These are phyloP conservation scores for Cyprinodon diabolis DNA, from an alignment of 2,797 vertebrate species.

Conservation along the genomic window DNA sequence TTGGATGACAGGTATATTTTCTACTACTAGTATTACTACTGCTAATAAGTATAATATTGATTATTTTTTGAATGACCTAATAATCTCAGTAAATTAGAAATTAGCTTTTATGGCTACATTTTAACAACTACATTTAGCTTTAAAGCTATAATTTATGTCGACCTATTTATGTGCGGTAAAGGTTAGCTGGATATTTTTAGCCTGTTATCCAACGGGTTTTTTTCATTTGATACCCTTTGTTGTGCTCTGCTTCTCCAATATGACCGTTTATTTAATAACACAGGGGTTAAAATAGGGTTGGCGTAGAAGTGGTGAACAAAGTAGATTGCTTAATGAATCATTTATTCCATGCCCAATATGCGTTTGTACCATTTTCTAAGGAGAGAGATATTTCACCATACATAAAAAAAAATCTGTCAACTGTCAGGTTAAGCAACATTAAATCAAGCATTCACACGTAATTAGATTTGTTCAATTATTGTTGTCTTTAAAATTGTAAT, in stretches of 20 bases:
- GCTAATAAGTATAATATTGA: not conserved
- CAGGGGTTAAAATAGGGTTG: not conserved
- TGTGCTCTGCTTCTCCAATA: not conserved
- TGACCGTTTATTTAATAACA: not conserved
- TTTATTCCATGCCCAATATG: slow-evolving; percentile 6
- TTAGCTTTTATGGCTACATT: not conserved
- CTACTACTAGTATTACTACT: not conserved
- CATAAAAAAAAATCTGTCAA: not conserved
- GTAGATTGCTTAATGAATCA: not conserved
- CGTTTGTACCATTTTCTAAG: slow-evolving; percentile 9
- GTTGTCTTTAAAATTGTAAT: not conserved
- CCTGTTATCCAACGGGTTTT: not conserved
- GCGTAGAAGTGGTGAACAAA: not conserved
- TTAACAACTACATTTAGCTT: not conserved
- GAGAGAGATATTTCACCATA: slow-evolving; percentile 14
- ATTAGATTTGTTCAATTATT: not conserved
- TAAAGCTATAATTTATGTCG: not conserved
- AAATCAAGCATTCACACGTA: not conserved
- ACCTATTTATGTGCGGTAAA: not conserved
- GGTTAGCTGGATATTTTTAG: not conserved
- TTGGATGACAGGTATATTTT: not conserved
- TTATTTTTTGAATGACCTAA: not conserved
- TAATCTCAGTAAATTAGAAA: not conserved
- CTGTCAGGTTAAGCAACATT: not conserved
- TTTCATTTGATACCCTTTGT: not conserved